phyloP scores from a whole-genome alignment of 1,140 invertebrate species.

The Archegozetes longisetosus region DNA sequence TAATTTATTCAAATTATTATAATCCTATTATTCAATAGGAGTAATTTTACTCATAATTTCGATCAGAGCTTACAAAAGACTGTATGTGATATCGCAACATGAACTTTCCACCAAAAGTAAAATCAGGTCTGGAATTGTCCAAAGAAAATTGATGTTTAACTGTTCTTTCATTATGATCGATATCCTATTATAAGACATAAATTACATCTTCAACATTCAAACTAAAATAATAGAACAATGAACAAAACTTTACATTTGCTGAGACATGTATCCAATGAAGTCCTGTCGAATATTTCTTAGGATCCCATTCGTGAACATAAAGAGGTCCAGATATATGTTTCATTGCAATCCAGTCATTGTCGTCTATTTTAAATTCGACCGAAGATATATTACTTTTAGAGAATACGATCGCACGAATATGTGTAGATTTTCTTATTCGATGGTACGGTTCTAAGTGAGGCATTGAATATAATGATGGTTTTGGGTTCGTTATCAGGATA shows the following conservation, averaged over 20 bases:
- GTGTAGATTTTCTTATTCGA: slow-evolving; percentile 49
- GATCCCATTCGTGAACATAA: slow-evolving; percentile 52
- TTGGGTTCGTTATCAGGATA: slow-evolving; percentile 72
- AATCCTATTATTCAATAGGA: slow-evolving; percentile 1
- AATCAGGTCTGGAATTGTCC: slow-evolving; percentile 47
- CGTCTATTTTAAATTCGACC: slow-evolving; percentile 43
- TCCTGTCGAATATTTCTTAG: slow-evolving; percentile 43
- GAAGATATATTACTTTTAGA: slow-evolving; percentile 33
- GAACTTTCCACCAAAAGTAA: slow-evolving; percentile 47
- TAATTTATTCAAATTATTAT: slow-evolving; percentile 33
- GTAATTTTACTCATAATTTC: slow-evolving; percentile 32
- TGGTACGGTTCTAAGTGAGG: slow-evolving; percentile 49
- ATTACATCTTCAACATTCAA: neutral
- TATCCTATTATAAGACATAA: slow-evolving; percentile 39
- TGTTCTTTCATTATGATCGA: slow-evolving; percentile 36
- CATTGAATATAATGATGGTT: slow-evolving; percentile 53
- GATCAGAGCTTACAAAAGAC: slow-evolving; percentile 45
- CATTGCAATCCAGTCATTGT: slow-evolving; percentile 43
- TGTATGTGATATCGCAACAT: slow-evolving; percentile 55
- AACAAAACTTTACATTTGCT: slow-evolving; percentile 17
- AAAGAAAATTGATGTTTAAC: slow-evolving; percentile 56
- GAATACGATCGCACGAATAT: slow-evolving; percentile 44
- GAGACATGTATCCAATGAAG: slow-evolving; percentile 43
- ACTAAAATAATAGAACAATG: neutral
- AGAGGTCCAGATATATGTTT: slow-evolving; percentile 41